Conservation (phyloP, 2,797 vertebrate species). For the Serranus cabrilla region DNA sequence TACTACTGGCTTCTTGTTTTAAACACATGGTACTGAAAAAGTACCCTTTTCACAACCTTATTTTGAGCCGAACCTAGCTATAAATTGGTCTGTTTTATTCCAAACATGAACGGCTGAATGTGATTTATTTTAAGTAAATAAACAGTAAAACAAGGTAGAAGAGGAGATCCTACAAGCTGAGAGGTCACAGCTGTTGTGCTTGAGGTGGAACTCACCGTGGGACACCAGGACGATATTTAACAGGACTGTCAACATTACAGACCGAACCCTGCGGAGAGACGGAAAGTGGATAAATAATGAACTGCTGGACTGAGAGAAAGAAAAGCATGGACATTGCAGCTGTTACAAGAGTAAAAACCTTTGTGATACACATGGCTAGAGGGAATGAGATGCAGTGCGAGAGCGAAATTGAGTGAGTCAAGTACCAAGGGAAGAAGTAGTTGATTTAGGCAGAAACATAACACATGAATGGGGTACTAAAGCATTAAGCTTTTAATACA, state of each 20-base stretch:
- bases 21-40: no score
- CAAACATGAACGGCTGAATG: not conserved
- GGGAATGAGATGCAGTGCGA: not conserved
- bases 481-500: not conserved
- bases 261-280: conserved; percentile 72
- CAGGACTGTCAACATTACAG: conserved; percentile 69
- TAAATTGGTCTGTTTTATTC: no score
- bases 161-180: conserved; percentile 7
- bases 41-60: no score
- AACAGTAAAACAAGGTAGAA: not conserved
- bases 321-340: not conserved
- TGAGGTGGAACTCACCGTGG: conserved; percentile 74
- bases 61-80: no score
- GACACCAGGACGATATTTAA: conserved; percentile 64
- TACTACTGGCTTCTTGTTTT: no score
- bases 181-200: conserved; percentile 6
- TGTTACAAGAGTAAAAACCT: not conserved
- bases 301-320: not conserved
- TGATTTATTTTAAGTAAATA: not conserved
- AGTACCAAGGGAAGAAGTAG: not conserved
- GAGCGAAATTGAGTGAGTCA: not conserved
- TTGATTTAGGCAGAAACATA: not conserved
- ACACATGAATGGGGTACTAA: not conserved
- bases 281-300: not conserved
- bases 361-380: not conserved